Base-by-base conservation (phyloP, 2,113 vertebrate species). In the Nestor notabilis region DNA sequence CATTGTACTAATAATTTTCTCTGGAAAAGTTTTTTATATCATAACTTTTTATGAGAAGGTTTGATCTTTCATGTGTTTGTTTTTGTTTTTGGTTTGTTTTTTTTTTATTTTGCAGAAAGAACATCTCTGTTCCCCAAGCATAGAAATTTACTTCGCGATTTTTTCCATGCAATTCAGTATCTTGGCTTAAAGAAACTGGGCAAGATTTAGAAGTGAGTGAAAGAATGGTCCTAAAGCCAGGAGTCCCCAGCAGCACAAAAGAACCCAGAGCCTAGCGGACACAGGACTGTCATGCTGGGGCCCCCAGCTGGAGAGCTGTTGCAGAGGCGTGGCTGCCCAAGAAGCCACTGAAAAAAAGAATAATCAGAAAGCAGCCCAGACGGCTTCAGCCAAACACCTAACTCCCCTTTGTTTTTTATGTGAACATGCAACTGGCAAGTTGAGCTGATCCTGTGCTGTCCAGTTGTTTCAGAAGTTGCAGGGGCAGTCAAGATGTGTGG, bases 271-370 rank as follows among this genome's bases (percentile, higher is more conserved):
- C 7, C 23, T 17, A 43, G 72, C 21, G 46, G 47, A 50, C 64
- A n/a, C 13, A 82, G 46, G 5, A 70, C 4, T 1, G 0, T 10
- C 2, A 0, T 63, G 46, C 55, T 49, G n/a, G 27, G 13, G 43
- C 5, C 10, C 13, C 2, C 43, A 56, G 15, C 4, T 0, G 2
- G 37, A 61, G 24, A 53, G 19, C 13, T 39, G 3, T 11, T 76
- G 25, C 11, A 28, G 33, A 53, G 47, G 13, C 16, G 18, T 2
- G 1, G 17, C 27, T 83, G 27, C 16, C 20, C 37, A 63, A 76
- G 71, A 44, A 76, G 46, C 18, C 41, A 12, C 8, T 61, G 41
- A n/a, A 18, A 2, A 8, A 52, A 60, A 46, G 33, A 33, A 33
- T 7, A 60, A 71, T 9, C 17, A 66, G 37, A 50, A 83, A 25